Evolutionary conservation across 2,113 vertebrate genomes (phyloP).

Genomic region (Ceyx melanurus): DNA sequence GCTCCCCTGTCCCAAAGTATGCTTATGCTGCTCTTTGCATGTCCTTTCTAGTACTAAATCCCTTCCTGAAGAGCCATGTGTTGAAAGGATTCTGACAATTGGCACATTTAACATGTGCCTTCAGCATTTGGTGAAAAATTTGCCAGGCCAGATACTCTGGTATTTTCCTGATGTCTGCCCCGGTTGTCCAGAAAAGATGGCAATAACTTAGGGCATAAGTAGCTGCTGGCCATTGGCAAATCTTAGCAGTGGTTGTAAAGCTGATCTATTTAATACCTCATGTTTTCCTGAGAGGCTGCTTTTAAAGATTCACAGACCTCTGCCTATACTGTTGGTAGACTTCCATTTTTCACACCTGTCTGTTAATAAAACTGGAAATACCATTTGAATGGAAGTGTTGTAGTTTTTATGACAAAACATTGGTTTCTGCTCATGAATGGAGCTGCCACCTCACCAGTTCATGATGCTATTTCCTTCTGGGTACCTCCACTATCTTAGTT

Average conservation of each 20-base stretch:
- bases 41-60: slow-evolving; percentile 51
- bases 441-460: neutral
- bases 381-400: neutral
- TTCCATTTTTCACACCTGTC: slow-evolving; percentile 19
- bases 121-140: neutral
- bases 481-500: neutral
- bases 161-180: neutral
- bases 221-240: neutral
- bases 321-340: neutral
- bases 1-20: slow-evolving; percentile 21
- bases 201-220: neutral
- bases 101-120: neutral
- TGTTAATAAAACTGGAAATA: slow-evolving; percentile 13
- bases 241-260: neutral
- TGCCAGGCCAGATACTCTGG: neutral
- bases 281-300: neutral
- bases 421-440: neutral
- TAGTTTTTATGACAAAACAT: neutral
- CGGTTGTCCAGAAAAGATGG: neutral
- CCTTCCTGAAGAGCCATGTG: neutral
- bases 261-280: neutral
- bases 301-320: neutral
- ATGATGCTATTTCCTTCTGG: neutral
- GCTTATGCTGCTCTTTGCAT: slow-evolving; percentile 40
- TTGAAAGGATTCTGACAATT: slow-evolving; percentile 37